phyloP scores from a whole-genome alignment of 2,797 vertebrate genomes.

The Acridotheres tristis region DNA sequence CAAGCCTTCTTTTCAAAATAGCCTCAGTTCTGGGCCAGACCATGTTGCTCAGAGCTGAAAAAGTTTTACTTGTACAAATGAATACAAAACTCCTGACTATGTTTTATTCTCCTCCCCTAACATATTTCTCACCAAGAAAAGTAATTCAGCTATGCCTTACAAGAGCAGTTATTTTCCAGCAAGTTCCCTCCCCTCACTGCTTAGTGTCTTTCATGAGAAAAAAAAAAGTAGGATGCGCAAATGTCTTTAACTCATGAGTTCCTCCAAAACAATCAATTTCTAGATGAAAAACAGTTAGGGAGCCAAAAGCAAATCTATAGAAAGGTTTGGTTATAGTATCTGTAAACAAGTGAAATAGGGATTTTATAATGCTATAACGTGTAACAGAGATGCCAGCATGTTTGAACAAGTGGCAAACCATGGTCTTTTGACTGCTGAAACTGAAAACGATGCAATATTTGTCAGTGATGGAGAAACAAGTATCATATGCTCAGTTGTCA shows the following conservation, averaged over 20 bases:
- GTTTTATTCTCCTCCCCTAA: not conserved
- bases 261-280: not conserved
- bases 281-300: not conserved
- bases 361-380: not conserved
- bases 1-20: not conserved
- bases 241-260: conserved; percentile 1
- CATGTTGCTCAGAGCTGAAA: not conserved
- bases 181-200: not conserved
- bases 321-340: conserved; percentile 14
- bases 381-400: not conserved
- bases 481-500: conserved; percentile 47
- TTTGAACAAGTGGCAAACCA: conserved; percentile 39
- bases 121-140: not conserved
- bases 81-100: not conserved
- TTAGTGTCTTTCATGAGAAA: not conserved
- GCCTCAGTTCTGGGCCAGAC: not conserved
- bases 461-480: conserved; percentile 28
- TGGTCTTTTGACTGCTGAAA: conserved; percentile 43
- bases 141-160: not conserved
- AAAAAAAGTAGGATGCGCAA: not conserved
- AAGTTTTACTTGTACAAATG: not conserved
- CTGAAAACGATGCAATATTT: conserved; percentile 46
- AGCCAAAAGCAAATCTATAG: not conserved
- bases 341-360: not conserved
- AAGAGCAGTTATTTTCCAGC: not conserved